Conservation (phyloP, 2,797 vertebrate genomes). For the Typhlichthys eigenmanni region DNA sequence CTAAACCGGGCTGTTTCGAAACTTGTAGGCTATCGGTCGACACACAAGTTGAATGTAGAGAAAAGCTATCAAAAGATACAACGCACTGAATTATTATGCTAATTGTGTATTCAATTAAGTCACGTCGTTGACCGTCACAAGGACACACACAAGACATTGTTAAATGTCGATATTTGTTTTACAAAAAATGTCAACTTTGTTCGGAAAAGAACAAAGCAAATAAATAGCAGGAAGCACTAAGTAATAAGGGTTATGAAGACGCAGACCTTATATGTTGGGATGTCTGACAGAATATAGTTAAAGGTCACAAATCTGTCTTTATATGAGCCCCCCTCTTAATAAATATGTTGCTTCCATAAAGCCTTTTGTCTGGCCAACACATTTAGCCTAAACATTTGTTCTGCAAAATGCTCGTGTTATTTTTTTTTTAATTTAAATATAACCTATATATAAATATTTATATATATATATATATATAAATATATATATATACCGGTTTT, state of each 20-base stretch:
- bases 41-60: not conserved
- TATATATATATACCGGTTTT: too few relatives aligned
- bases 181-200: slow-evolving; percentile 46
- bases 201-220: slow-evolving; percentile 30
- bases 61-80: slow-evolving; percentile 25
- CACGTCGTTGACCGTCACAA: slow-evolving; percentile 1
- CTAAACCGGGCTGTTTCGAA: too few relatives aligned
- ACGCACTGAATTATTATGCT: slow-evolving; percentile 33
- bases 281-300: slow-evolving; percentile 42
- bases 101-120: slow-evolving; percentile 15
- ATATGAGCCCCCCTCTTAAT: slow-evolving; percentile 50
- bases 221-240: slow-evolving; percentile 52
- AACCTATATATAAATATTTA: too few relatives aligned
- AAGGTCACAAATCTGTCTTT: slow-evolving; percentile 58
- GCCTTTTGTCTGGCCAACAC: slow-evolving; percentile 37
- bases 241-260: slow-evolving; percentile 48
- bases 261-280: slow-evolving; percentile 26
- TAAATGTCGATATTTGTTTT: slow-evolving; percentile 33
- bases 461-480: too few relatives aligned
- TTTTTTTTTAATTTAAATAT: too few relatives aligned
- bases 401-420: slow-evolving; percentile 10
- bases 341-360: slow-evolving; percentile 61
- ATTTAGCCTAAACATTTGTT: slow-evolving; percentile 13
- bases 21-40: not conserved
- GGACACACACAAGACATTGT: slow-evolving; percentile 5